phyloP scores from a whole-genome alignment of 2,888 invertebrate genomes.

The Synergus laeviventris region DNA sequence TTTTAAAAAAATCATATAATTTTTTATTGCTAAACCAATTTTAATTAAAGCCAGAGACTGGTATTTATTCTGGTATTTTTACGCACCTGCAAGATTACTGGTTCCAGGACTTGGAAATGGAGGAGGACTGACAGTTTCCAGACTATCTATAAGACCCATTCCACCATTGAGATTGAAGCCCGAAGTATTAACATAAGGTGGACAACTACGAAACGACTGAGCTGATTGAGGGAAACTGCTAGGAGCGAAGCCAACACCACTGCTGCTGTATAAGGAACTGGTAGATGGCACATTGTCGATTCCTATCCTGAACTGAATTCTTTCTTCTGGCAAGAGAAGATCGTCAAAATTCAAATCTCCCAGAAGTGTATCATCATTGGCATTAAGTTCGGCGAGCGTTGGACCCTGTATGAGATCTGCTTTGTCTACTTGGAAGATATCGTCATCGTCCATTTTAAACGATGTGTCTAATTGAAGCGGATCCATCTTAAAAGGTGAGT shows the following conservation, averaged over 20 bases:
- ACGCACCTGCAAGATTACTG: constrained; percentile 69
- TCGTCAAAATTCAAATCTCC: constrained; percentile 93
- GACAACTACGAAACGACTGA: constrained; percentile 62
- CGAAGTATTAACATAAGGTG: constrained; percentile 58
- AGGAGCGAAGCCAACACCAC: constrained; percentile 61
- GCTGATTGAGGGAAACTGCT: constrained; percentile 72
- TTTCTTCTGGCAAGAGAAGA: constrained; percentile 85
- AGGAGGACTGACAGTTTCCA: constrained; percentile 71
- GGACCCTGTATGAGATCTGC: constrained; percentile 90
- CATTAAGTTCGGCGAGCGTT: constrained; percentile 90
- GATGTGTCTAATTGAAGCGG: constrained; percentile 71
- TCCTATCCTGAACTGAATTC: constrained; percentile 63
- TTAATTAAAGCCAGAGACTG: background rate
- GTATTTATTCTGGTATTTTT: constrained; percentile 4
- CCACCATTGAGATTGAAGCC: constrained; percentile 66
- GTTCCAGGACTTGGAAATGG: constrained; percentile 73
- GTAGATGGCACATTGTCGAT: constrained; percentile 51
- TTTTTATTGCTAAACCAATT: no score
- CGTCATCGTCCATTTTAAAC: constrained; percentile 91
- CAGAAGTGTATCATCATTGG: constrained; percentile 88
- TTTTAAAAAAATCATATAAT: background rate
- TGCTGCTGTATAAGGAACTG: constrained; percentile 60
- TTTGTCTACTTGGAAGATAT: constrained; percentile 93
- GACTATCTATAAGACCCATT: constrained; percentile 67
- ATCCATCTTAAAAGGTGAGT: constrained; percentile 69